Evolutionary conservation across 2,888 invertebrate species (phyloP).

Genomic region (Nasonia oneida): DNA sequence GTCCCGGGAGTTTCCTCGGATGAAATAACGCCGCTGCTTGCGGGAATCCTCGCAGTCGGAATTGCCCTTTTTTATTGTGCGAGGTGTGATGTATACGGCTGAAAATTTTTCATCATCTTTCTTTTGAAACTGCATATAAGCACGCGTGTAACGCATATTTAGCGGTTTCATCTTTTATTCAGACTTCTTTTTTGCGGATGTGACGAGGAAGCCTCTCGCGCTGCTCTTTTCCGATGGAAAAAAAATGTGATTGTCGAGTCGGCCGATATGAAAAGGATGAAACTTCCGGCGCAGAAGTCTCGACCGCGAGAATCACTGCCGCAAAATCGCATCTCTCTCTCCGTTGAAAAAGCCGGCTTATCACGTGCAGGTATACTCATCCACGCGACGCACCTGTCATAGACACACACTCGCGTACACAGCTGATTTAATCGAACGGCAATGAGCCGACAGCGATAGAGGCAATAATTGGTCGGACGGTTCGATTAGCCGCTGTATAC

Average conservation of each 20-base stretch:
- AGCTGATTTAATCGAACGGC: background rate
- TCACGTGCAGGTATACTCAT: too few species aligned
- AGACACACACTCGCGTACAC: background rate
- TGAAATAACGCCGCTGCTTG: background rate
- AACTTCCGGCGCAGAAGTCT: background rate
- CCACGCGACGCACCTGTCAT: background rate
- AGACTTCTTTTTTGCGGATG: background rate
- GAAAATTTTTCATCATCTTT: background rate
- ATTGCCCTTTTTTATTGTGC: background rate
- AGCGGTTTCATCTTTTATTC: slow-evolving; percentile 31
- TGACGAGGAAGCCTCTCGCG: background rate
- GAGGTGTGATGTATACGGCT: background rate
- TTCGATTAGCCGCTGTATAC: background rate
- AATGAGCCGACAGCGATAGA: background rate
- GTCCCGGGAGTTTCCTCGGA: background rate
- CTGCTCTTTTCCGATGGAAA: background rate
- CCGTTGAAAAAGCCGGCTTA: too few species aligned
- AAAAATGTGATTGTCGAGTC: too few species aligned
- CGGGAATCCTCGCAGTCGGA: background rate
- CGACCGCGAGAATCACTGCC: background rate
- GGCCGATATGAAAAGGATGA: background rate
- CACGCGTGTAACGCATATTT: slow-evolving; percentile 14
- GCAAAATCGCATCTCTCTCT: background rate
- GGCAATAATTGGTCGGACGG: background rate
- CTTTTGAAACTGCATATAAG: background rate